Percentiles rank a stretch among this genome's conserved stretches.
Conservation (phyloP, 2,888 invertebrate species). For the Graphium colonna region DNA sequence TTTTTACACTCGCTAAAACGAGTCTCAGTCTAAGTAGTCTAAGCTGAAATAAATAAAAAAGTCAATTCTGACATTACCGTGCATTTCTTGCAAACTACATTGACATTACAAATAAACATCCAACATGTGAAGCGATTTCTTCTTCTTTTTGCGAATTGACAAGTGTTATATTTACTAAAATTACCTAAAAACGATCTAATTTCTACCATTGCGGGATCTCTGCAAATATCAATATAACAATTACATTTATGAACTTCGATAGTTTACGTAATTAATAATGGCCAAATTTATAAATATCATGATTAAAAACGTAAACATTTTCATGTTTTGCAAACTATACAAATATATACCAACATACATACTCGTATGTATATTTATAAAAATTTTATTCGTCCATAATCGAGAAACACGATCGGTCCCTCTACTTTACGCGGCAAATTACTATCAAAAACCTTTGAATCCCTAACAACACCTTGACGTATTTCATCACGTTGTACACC, state of each 20-base stretch:
- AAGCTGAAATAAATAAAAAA: too few relatives aligned
- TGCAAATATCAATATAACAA: background rate
- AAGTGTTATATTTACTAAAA: too few relatives aligned
- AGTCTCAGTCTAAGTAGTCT: too few relatives aligned
- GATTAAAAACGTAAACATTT: background rate
- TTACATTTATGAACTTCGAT: background rate
- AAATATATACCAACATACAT: background rate
- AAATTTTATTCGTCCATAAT: background rate
- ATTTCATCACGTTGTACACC: slow-evolving; percentile 6
- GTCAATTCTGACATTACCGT: too few relatives aligned
- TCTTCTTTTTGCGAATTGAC: too few relatives aligned
- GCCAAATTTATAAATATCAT: background rate
- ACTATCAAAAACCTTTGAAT: slow-evolving; percentile 20
- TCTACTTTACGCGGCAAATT: slow-evolving; percentile 18
- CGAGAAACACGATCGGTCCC: slow-evolving; percentile 6
- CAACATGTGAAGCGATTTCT: too few relatives aligned
- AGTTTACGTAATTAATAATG: background rate
- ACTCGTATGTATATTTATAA: background rate
- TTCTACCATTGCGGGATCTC: too few relatives aligned
- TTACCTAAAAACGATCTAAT: too few relatives aligned
- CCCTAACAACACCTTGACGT: slow-evolving; percentile 17
- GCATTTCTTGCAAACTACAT: too few relatives aligned
- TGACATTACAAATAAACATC: too few relatives aligned
- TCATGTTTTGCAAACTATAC: background rate
- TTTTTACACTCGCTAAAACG: too few relatives aligned